Evolutionary conservation across 2,797 vertebrate genomes (phyloP).

Genomic region (Myiothlypis chrysogaster): DNA sequence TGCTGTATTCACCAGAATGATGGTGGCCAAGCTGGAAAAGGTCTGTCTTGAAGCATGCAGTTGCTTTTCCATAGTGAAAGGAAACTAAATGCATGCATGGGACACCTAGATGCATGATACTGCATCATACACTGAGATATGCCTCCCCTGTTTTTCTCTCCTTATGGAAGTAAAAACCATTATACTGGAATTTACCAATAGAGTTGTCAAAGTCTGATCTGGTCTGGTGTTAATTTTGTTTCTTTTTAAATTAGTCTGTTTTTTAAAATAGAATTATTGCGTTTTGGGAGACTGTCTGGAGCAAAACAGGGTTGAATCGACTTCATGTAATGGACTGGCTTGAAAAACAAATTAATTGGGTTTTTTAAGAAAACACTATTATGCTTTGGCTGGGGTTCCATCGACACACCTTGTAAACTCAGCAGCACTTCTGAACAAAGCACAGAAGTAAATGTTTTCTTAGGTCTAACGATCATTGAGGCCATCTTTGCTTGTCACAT

Average conservation of each 20-base stretch:
- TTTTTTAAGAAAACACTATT: constrained; percentile 5
- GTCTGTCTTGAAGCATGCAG: neutral
- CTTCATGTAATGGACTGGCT: neutral
- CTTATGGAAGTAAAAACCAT: neutral
- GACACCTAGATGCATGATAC: neutral
- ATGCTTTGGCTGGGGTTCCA: neutral
- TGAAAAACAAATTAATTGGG: constrained; percentile 22
- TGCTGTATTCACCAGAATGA: neutral
- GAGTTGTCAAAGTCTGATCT: neutral
- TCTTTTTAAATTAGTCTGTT: neutral
- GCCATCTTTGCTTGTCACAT: constrained; percentile 34
- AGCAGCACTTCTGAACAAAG: constrained; percentile 11
- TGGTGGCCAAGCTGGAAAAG: neutral
- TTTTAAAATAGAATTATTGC: neutral
- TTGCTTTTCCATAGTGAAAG: neutral
- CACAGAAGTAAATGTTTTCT: constrained; percentile 23
- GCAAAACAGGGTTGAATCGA: neutral
- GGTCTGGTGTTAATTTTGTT: neutral
- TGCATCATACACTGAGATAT: neutral
- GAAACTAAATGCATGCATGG: neutral
- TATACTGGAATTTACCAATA: neutral
- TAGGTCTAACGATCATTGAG: constrained; percentile 21
- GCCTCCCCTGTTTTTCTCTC: neutral
- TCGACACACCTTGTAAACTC: neutral
- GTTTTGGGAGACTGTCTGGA: neutral